Evolutionary conservation across 2,113 vertebrate species (phyloP).

Genomic region (Osmerus eperlanus): DNA sequence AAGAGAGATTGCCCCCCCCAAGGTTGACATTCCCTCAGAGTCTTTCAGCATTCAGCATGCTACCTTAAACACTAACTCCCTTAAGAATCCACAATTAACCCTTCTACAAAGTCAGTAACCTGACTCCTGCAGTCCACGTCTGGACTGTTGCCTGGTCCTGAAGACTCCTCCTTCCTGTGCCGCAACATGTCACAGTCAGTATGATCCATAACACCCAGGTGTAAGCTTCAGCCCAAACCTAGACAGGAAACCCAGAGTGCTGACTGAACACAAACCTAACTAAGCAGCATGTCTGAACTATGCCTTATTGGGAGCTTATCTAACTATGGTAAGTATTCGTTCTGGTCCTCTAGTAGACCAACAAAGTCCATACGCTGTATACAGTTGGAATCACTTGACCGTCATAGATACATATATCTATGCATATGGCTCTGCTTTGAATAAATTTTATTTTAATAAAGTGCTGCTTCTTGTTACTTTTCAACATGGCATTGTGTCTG

Average conservation of each 20-base stretch:
- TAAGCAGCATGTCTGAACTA: neutral
- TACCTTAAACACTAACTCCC: conserved; percentile 37
- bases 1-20: conserved; percentile 34
- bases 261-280: neutral
- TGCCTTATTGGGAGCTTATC: no score
- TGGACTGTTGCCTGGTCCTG: no score
- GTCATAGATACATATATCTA: conserved; percentile 36
- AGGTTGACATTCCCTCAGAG: conserved; percentile 44
- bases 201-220: no score
- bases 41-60: conserved; percentile 57
- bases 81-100: neutral
- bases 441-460: no score
- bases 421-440: neutral
- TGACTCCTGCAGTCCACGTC: no score
- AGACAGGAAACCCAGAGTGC: neutral
- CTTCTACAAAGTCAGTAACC: neutral
- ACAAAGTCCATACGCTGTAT: conserved; percentile 3
- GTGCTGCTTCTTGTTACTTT: no score
- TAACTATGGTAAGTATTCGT: conserved; percentile 34
- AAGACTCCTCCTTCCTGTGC: no score
- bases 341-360: neutral
- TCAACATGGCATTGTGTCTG: no score
- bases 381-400: conserved; percentile 20
- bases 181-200: no score
- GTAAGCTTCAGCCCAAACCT: neutral